phyloP scores from a whole-genome alignment of 2,888 invertebrate genomes.

The Chironomus tentans region DNA sequence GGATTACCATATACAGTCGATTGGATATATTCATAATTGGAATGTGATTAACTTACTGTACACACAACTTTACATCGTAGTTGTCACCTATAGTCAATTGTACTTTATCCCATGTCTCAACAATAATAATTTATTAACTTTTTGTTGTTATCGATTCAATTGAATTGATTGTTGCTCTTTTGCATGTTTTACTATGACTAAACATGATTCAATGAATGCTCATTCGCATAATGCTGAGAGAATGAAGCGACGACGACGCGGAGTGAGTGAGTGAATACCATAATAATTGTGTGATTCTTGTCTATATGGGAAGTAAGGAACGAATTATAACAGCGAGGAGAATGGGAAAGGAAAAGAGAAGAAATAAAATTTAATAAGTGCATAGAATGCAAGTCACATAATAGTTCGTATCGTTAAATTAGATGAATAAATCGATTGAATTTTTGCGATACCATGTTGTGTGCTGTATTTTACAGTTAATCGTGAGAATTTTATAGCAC shows the following conservation, averaged over 20 bases:
- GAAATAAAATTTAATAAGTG: neutral
- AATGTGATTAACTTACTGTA: slow-evolving; percentile 22
- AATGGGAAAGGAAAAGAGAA: neutral
- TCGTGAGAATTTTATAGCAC: slow-evolving; percentile 13
- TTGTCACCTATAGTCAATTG: slow-evolving; percentile 17
- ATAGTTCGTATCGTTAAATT: neutral
- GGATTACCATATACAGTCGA: slow-evolving; percentile 10
- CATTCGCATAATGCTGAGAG: neutral
- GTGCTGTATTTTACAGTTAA: slow-evolving; percentile 13
- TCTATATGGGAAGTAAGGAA: neutral
- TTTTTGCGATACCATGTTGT: slow-evolving; percentile 10
- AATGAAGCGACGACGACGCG: neutral
- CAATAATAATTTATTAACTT: neutral
- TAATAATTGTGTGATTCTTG: neutral
- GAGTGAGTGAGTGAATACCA: neutral
- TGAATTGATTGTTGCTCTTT: neutral
- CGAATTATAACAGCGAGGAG: neutral
- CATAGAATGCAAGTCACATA: neutral
- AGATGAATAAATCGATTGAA: slow-evolving; percentile 1
- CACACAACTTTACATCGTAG: slow-evolving; percentile 2
- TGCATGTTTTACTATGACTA: neutral
- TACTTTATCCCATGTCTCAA: neutral
- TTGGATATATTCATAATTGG: slow-evolving; percentile 6
- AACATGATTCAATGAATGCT: neutral
- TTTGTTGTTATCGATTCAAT: neutral